Evolutionary conservation across 2,888 invertebrate genomes (phyloP).

Genomic region (Chrysotoxum bicinctum): DNA sequence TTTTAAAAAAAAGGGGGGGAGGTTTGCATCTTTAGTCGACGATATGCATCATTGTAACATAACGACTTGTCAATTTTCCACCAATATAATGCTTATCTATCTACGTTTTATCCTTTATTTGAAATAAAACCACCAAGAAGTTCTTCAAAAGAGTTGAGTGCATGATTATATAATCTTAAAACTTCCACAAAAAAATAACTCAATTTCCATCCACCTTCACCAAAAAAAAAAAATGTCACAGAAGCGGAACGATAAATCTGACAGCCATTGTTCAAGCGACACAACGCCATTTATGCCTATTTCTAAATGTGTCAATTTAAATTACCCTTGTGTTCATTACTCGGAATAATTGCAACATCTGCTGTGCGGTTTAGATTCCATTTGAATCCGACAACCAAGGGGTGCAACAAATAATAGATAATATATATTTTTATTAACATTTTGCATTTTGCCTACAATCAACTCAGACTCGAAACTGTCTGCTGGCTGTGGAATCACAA

Average conservation of each 20-base stretch:
- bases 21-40: too few species aligned
- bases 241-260: slow-evolving; percentile 61
- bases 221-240: slow-evolving; percentile 1
- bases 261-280: slow-evolving; percentile 57
- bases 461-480: neutral
- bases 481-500: slow-evolving; percentile 1
- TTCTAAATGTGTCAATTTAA: slow-evolving; percentile 67
- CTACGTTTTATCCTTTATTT: too few species aligned
- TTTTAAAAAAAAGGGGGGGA: too few species aligned
- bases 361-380: slow-evolving; percentile 67
- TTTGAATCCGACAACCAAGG: slow-evolving; percentile 32
- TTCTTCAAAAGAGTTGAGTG: neutral
- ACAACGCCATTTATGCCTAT: slow-evolving; percentile 17
- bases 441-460: slow-evolving; percentile 55
- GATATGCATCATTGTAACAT: too few species aligned
- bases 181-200: neutral
- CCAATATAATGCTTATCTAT: too few species aligned
- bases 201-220: slow-evolving; percentile 12
- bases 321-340: slow-evolving; percentile 67
- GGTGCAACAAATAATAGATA: slow-evolving; percentile 52
- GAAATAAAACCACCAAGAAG: too few species aligned
- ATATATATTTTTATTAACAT: slow-evolving; percentile 68
- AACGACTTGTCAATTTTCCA: too few species aligned
- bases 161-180: neutral
- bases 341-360: slow-evolving; percentile 72